Evolutionary conservation across 2,888 invertebrate species (phyloP), one percentile per base, ranked within the genome.

Genomic region (Hyles lineata): DNA sequence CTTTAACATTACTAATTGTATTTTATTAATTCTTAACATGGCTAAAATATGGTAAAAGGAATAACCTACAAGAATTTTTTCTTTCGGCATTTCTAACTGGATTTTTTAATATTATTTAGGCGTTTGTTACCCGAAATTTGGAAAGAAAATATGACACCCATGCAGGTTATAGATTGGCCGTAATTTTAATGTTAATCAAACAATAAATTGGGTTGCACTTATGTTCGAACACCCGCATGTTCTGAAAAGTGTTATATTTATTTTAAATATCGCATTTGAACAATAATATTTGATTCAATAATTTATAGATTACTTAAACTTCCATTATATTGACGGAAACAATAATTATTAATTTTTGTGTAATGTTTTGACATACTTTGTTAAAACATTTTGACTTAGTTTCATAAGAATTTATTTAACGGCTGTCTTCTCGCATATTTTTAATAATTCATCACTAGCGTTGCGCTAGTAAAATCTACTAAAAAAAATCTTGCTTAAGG

Each of bases 21-120:
- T 25, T 35, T 19, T 52, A 67, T 43, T 35, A 25, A 19, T 58
- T 55, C 1, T 35, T 29, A 32, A 29, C 9, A 29, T n/a, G 2
- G 23, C 23, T 35, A 19, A 23, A 62, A 35, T 17, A 11, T 21
- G 3, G 19, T 23, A 58, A 59, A 52, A 23, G 17, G 62, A 71
- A 72, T 67, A 72, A 72, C 72, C 72, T 72, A 67, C 55, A 72
- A 72, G 52, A 72, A 9, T 63, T 63, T 43, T 61, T 72, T 63
- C 29, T 58, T 58, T 32, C n/a, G 15, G 19, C n/a, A n/a, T 8
- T 32, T 55, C 55, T 55, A 70, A 32, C 21, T 29, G n/a, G 32
- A 55, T 55, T 55, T 52, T 29, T 67, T 23, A 50, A 21, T 55
- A 70, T 58, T 70, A 55, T 70, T 58, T 55, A 19, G n/a, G n/a